Evolutionary conservation across 1,140 invertebrate genomes (phyloP), one percentile per base, ranked within the genome.

Genomic region (Laupala kohalensis): DNA sequence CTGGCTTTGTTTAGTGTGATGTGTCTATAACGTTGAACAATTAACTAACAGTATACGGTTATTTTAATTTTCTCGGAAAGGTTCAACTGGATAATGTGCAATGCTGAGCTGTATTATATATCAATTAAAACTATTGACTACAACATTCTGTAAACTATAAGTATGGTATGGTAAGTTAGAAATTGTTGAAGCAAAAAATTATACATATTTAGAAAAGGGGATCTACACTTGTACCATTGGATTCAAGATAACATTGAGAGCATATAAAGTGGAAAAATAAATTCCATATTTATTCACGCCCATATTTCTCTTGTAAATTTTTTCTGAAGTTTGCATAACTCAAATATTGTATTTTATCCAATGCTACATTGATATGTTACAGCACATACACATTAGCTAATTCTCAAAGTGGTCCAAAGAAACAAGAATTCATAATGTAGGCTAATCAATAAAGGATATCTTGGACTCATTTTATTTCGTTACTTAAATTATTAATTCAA

Each of bases 111-210:
- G 29, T 68, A 68, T 68, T 68, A 68, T 68, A 64, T 71, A 71
- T 65, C 63, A 71, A 71, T 71, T 71, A 65, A 71, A 71, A 66
- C 70, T 71, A 71, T 71, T 71, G 25, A 71, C 70, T 71, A 71
- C 70, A 71, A 71, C 70, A 71, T 71, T 64, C 70, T 71, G 70
- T 71, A 71, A 71, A 71, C 70, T 71, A 71, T 65, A 64, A 68
- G 19, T 68, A 68, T 26, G 67, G 29, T 68, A 68, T 68, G 26
- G 29, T 26, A 26, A 62, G 37, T 65, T 71, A 65, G 28, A 63
- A 71, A 71, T 15, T 27, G 63, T 64, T 13, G 64, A 71, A 71
- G 63, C 62, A 71, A 71, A 53, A 69, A 65, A 29, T 25, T 71
- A 64, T 65, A 24, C 63, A 28, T n/a, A 6, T 68, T 26, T 2